These are phyloP conservation scores for Rallus crepitans DNA, from an alignment of 2,797 vertebrate species.

Conservation along the genomic window DNA sequence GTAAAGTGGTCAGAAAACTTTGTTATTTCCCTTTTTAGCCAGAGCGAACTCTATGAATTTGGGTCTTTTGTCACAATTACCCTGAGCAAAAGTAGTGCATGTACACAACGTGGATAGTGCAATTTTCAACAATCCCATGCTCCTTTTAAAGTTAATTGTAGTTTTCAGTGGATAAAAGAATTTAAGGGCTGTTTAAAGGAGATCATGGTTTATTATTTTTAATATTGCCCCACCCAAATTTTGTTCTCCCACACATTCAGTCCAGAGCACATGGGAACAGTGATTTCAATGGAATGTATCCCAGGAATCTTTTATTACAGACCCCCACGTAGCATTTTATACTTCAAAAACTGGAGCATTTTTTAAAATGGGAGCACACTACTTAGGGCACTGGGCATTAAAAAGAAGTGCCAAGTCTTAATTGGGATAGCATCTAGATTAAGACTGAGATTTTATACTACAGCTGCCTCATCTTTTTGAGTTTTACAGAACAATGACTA, in stretches of 20 bases:
- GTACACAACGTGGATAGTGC: background rate
- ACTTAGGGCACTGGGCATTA: background rate
- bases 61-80: background rate
- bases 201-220: background rate
- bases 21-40: background rate
- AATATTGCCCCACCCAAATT: slow-evolving; percentile 14
- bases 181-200: background rate
- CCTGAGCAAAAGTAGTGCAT: background rate
- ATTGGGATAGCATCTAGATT: background rate
- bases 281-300: background rate
- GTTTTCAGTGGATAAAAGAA: background rate
- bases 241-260: slow-evolving; percentile 1
- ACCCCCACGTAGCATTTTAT: background rate
- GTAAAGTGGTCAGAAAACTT: background rate
- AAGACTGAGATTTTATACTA: background rate
- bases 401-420: background rate
- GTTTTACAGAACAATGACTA: background rate
- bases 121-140: background rate
- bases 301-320: background rate
- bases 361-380: background rate
- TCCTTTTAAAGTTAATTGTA: background rate
- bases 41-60: background rate
- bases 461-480: background rate
- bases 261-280: background rate
- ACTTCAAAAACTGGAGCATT: background rate